Conservation (phyloP, 1,140 invertebrate species). For the Atopsyche davidsoni region DNA sequence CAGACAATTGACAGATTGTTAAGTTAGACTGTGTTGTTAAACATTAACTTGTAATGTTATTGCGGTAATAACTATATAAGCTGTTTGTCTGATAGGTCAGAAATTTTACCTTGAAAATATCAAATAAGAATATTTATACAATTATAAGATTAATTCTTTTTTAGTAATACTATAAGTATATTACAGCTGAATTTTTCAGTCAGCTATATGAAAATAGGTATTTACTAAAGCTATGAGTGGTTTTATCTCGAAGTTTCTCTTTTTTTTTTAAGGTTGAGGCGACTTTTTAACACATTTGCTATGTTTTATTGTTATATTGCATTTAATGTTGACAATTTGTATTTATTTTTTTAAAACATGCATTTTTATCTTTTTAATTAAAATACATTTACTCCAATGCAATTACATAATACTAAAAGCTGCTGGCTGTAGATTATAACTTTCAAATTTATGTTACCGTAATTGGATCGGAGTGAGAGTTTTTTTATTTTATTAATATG, state of each 20-base stretch:
- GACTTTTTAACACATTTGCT: too few relatives aligned
- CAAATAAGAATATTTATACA: not conserved
- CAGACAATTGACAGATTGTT: too few relatives aligned
- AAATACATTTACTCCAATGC: not conserved
- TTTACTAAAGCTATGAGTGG: too few relatives aligned
- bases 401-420: not conserved
- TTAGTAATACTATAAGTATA: not conserved
- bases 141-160: not conserved
- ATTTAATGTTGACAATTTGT: conserved; percentile 1
- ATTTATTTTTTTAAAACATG: not conserved
- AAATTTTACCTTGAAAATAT: not conserved
- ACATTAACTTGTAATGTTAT: conserved; percentile 6
- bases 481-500: too few relatives aligned
- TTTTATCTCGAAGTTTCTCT: conserved; percentile 5
- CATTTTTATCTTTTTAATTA: not conserved
- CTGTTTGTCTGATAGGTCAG: not conserved
- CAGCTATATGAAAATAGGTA: too few relatives aligned
- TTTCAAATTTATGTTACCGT: conserved; percentile 4
- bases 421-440: conserved; percentile 6
- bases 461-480: too few relatives aligned
- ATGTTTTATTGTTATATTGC: too few relatives aligned
- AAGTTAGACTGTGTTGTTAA: too few relatives aligned
- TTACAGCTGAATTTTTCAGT: not conserved
- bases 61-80: not conserved
- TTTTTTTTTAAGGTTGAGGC: not conserved